phyloP scores from a whole-genome alignment of 2,113 vertebrate genomes.

The Cercocebus atys region DNA sequence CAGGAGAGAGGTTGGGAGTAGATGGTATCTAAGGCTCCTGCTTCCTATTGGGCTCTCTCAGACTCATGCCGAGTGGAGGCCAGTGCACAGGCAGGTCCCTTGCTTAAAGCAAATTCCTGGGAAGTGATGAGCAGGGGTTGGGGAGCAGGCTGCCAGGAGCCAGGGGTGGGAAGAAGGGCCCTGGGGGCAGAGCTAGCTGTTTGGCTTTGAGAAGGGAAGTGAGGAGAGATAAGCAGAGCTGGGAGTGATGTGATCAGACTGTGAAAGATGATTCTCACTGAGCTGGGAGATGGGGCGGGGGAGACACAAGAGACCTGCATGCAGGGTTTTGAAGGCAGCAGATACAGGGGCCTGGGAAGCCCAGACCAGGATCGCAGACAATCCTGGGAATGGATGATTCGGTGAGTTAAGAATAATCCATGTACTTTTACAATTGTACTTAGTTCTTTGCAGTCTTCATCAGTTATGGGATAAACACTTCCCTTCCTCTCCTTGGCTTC shows the following conservation, averaged over 20 bases:
- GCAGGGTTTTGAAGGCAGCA: not conserved
- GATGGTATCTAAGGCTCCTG: not conserved
- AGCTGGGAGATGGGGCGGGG: not conserved
- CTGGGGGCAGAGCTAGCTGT: not conserved
- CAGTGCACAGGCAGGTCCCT: slow-evolving; percentile 2
- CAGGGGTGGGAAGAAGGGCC: not conserved
- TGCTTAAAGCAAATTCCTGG: slow-evolving; percentile 40
- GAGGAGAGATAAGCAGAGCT: not conserved
- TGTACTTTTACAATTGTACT: not conserved
- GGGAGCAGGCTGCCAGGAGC: not conserved
- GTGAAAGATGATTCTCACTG: slow-evolving; percentile 36
- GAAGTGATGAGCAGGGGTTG: not conserved
- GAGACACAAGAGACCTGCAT: not conserved
- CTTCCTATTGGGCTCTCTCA: not conserved
- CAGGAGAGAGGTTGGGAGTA: not conserved
- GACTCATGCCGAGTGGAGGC: not conserved
- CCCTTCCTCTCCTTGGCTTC: not conserved
- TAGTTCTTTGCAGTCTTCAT: not conserved
- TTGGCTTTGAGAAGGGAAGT: not conserved
- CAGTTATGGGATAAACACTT: not conserved
- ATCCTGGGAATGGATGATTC: not conserved
- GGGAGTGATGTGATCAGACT: not conserved
- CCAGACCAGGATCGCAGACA: rapidly evolving
- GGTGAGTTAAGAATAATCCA: not conserved
- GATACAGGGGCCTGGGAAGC: not conserved